Conservation (phyloP, 2,113 vertebrate genomes). For the Parus major region DNA sequence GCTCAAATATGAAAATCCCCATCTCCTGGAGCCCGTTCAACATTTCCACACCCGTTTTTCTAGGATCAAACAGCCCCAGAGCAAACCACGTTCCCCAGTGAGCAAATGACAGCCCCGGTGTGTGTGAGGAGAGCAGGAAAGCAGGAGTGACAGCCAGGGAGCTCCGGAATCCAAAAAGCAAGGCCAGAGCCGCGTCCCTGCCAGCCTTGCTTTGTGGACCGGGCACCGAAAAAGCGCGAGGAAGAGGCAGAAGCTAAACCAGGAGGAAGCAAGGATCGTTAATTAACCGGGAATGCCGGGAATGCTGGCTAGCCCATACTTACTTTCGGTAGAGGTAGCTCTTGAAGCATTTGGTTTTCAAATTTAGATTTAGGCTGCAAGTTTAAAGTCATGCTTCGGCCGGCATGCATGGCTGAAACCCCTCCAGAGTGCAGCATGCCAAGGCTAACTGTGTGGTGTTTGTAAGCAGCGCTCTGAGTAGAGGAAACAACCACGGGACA, state of each 20-base stretch:
- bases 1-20: not conserved
- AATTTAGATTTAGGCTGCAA: slow-evolving; percentile 99
- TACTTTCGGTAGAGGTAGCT: slow-evolving; percentile 89
- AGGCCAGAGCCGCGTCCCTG: not conserved
- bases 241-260: slow-evolving; percentile 64
- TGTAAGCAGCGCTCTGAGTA: slow-evolving; percentile 99
- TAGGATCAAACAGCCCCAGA: not conserved
- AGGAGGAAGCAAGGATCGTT: slow-evolving; percentile 62
- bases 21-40: not conserved
- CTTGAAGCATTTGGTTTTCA: slow-evolving; percentile 93
- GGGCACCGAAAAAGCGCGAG: slow-evolving; percentile 23
- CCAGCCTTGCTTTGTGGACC: slow-evolving; percentile 49
- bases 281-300: slow-evolving; percentile 57
- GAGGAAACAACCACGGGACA: slow-evolving; percentile 98
- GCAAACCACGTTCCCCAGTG: not conserved
- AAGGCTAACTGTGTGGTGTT: slow-evolving; percentile 99
- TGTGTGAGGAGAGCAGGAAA: slow-evolving; percentile 36
- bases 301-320: slow-evolving; percentile 77
- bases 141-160: slow-evolving; percentile 65
- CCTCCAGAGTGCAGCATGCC: slow-evolving; percentile 99
- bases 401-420: slow-evolving; percentile 94
- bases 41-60: not conserved
- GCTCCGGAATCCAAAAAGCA: slow-evolving; percentile 68
- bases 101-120: not conserved
- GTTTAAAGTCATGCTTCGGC: slow-evolving; percentile 99